Evolutionary conservation across 2,888 invertebrate species (phyloP).

Genomic region (Sesia apiformis): DNA sequence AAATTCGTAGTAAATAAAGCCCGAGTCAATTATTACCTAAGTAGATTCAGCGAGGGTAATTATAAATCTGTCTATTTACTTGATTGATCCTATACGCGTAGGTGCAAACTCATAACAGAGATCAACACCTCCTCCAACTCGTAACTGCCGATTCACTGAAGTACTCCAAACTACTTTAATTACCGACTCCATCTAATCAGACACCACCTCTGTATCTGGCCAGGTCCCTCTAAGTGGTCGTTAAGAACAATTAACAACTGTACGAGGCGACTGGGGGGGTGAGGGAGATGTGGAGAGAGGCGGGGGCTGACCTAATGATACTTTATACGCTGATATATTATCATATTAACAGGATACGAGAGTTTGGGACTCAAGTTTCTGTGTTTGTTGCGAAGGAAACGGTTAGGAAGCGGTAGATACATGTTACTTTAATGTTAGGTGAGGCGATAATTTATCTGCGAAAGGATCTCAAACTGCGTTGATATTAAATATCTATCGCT

Average conservation of each 20-base stretch:
- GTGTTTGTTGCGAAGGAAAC: neutral
- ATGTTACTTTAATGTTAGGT: too few relatives aligned
- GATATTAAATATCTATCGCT: too few relatives aligned
- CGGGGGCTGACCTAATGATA: conserved; percentile 40
- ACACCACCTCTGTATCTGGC: conserved; percentile 5
- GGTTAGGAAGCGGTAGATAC: neutral
- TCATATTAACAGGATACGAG: conserved; percentile 26
- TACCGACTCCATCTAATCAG: conserved; percentile 1
- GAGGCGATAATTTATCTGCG: too few relatives aligned
- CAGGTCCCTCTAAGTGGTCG: conserved; percentile 14
- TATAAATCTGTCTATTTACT: too few relatives aligned
- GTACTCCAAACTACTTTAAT: neutral
- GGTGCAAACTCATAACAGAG: neutral
- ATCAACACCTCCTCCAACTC: neutral
- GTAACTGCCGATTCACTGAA: neutral
- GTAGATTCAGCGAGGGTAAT: too few relatives aligned
- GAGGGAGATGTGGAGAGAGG: conserved; percentile 6
- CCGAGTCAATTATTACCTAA: too few relatives aligned
- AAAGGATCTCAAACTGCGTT: too few relatives aligned
- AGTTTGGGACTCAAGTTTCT: conserved; percentile 1
- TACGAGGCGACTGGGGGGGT: neutral
- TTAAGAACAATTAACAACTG: conserved; percentile 31
- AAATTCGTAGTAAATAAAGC: too few relatives aligned
- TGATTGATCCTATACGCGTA: neutral
- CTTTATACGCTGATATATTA: conserved; percentile 51